Conservation (phyloP, 2,797 vertebrate species). For the Loriculus beryllinus region DNA sequence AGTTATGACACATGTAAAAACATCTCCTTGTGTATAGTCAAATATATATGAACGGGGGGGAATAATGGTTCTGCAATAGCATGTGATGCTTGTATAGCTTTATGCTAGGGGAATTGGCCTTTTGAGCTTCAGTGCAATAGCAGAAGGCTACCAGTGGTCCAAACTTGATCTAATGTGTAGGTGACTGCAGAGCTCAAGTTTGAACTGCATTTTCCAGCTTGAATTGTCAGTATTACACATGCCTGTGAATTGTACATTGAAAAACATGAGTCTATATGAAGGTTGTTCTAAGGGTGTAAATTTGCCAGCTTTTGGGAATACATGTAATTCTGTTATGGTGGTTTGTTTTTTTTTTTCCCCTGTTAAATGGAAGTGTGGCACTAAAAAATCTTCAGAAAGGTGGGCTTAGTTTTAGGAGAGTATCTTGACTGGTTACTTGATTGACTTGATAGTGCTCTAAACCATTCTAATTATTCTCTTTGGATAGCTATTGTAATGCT, state of each 20-base stretch:
- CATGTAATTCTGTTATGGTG: neutral
- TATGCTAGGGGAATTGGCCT: neutral
- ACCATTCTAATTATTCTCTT: neutral
- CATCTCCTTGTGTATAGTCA: neutral
- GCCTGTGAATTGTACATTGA: neutral
- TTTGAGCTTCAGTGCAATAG: neutral
- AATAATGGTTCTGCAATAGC: neutral
- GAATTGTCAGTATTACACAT: neutral
- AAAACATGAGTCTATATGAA: neutral
- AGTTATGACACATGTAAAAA: neutral
- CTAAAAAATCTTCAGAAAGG: neutral
- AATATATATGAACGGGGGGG: neutral
- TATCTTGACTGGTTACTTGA: neutral
- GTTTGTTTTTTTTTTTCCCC: neutral
- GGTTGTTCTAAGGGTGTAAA: fast-evolving
- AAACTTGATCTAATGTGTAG: neutral
- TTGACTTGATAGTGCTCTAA: neutral
- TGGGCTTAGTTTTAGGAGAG: neutral
- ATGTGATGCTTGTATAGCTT: neutral
- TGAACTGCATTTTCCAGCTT: neutral
- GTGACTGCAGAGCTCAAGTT: neutral
- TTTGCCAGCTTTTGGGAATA: neutral
- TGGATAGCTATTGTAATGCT: neutral
- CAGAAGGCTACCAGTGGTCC: neutral
- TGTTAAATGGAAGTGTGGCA: neutral